phyloP scores from a whole-genome alignment of 2,797 vertebrate species.

The Phrynocephalus guinanensis region DNA sequence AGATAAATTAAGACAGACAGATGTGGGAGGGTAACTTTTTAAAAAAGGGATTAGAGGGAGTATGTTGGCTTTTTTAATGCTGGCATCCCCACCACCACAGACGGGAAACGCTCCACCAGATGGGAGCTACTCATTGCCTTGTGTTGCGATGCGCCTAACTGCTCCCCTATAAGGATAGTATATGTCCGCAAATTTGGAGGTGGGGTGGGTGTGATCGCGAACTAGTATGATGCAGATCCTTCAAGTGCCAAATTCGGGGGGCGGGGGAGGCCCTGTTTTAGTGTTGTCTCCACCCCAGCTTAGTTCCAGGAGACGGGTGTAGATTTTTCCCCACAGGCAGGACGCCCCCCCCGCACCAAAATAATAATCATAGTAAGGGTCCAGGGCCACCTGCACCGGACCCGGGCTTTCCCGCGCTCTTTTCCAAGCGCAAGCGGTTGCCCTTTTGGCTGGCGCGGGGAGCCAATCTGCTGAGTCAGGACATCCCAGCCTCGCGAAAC shows the following conservation, averaged over 20 bases:
- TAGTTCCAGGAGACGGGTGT: not conserved
- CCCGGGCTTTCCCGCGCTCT: not conserved
- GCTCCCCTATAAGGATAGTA: not conserved
- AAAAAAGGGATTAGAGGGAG: not conserved
- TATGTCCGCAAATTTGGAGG: not conserved
- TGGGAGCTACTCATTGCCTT: not conserved
- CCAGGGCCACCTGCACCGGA: not conserved
- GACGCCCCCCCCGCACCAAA: not conserved
- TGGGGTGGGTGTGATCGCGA: not conserved
- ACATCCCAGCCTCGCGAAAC: not conserved
- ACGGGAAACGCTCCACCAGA: not conserved
- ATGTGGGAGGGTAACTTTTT: too few species aligned
- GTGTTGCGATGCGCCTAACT: not conserved
- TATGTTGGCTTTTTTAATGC: too few species aligned
- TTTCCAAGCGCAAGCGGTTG: too few species aligned
- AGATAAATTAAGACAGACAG: not conserved
- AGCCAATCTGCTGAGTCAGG: conserved; percentile 8
- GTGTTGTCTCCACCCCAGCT: not conserved
- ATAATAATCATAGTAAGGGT: not conserved
- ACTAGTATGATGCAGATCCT: not conserved
- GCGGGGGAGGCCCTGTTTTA: not conserved
- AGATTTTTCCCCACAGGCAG: not conserved
- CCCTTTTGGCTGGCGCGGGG: not conserved
- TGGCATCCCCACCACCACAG: not conserved
- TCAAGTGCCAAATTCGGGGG: not conserved